Percentiles rank a stretch among this genome's conserved stretches.
phyloP scores from a whole-genome alignment of 2,113 vertebrate genomes.

The Murina feae region DNA sequence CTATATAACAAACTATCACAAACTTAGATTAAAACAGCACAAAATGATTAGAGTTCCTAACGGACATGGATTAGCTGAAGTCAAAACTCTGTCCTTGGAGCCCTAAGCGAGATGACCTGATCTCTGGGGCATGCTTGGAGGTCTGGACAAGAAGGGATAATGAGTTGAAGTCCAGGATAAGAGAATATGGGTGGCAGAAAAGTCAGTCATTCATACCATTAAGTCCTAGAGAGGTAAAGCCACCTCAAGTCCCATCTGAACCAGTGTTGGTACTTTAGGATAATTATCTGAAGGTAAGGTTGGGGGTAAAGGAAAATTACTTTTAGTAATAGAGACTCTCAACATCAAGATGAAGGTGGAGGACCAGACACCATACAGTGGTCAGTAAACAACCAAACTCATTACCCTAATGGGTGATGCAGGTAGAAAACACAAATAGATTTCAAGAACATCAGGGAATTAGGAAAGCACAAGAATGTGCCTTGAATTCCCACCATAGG shows the following conservation, averaged over 20 bases:
- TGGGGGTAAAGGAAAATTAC: not conserved
- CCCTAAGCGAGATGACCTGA: not conserved
- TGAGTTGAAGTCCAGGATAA: not conserved
- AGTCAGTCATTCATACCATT: not conserved
- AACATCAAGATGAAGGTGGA: not conserved
- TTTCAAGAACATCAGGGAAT: not conserved
- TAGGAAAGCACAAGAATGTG: not conserved
- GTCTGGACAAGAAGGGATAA: not conserved
- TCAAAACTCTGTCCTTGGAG: not conserved
- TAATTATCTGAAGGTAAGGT: not conserved
- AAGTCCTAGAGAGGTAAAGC: not conserved
- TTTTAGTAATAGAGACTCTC: not conserved
- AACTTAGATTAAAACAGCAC: not conserved
- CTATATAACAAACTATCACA: not conserved
- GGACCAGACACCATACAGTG: not conserved
- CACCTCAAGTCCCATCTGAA: not conserved
- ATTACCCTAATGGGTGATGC: not conserved
- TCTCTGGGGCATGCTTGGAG: not conserved
- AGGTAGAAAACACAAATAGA: not conserved
- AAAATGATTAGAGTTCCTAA: not conserved
- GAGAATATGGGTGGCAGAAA: not conserved
- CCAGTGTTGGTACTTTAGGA: rapidly evolving
- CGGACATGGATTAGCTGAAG: not conserved
- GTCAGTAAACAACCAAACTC: not conserved
- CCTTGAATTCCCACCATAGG: not conserved